phyloP scores from a whole-genome alignment of 2,797 vertebrate genomes.

The Nannoperca australis region DNA sequence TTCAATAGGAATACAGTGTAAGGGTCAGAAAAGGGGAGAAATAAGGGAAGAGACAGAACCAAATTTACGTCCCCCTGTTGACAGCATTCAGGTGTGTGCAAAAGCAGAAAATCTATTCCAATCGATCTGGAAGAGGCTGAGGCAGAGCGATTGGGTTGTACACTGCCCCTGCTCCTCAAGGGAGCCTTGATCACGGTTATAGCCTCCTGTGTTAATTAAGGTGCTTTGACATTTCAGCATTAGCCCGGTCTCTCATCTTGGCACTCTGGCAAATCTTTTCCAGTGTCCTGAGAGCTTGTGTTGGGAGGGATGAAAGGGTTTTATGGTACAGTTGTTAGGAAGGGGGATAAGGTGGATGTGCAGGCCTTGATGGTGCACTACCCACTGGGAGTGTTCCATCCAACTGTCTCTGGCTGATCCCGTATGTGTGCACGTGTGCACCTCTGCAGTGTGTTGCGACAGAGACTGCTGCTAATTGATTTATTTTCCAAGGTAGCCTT shows the following conservation, averaged over 20 bases:
- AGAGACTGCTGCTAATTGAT: constrained; percentile 67
- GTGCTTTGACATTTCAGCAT: constrained; percentile 81
- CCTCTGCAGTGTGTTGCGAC: constrained; percentile 41
- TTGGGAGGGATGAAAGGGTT: constrained; percentile 65
- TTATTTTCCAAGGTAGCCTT: constrained; percentile 76
- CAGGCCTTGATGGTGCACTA: constrained; percentile 31
- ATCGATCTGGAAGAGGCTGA: constrained; percentile 80
- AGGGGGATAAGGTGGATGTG: constrained; percentile 36
- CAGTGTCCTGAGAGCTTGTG: constrained; percentile 58
- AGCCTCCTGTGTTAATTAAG: constrained; percentile 86
- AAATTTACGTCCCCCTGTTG: constrained; percentile 79
- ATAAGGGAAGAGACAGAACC: constrained; percentile 47
- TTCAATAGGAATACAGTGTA: constrained; percentile 58
- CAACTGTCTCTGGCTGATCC: constrained; percentile 56
- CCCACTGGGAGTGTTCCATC: constrained; percentile 43
- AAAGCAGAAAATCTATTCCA: constrained; percentile 84
- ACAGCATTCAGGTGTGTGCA: constrained; percentile 83
- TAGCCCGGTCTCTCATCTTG: constrained; percentile 73
- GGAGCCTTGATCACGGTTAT: constrained; percentile 84
- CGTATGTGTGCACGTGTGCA: constrained; percentile 8
- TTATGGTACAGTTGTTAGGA: constrained; percentile 65
- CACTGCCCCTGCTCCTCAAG: constrained; percentile 67
- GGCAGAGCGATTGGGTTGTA: constrained; percentile 75
- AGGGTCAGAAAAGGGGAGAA: constrained; percentile 36
- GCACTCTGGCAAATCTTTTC: constrained; percentile 74